Evolutionary conservation across 1,140 invertebrate species (phyloP).

Genomic region (Conopomorpha cramerella): DNA sequence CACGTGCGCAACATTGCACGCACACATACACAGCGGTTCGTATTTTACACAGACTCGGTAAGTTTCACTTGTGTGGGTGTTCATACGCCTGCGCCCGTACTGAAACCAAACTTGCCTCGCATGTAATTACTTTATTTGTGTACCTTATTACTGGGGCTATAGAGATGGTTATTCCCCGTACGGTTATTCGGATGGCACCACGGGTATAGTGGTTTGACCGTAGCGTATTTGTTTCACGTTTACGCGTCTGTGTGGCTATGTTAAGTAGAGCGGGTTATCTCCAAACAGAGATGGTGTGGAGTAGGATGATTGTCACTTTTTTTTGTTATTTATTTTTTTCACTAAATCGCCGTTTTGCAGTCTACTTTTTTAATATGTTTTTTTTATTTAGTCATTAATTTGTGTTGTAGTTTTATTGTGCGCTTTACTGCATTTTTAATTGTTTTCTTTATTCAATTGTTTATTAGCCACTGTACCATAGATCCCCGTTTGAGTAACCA

Average conservation of each 20-base stretch:
- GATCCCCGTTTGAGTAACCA: too few species aligned
- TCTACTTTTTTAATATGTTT: too few species aligned
- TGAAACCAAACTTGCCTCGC: constrained; percentile 12
- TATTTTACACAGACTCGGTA: neutral
- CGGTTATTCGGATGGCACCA: constrained; percentile 7
- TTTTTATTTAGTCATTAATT: too few species aligned
- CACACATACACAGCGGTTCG: constrained; percentile 25
- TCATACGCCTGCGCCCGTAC: constrained; percentile 22
- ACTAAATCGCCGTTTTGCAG: too few species aligned
- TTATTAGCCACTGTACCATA: too few species aligned
- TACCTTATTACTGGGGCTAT: constrained; percentile 1
- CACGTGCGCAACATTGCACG: constrained; percentile 16
- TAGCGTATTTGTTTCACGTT: constrained; percentile 59
- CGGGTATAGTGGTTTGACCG: constrained; percentile 37
- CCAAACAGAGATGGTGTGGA: constrained; percentile 49
- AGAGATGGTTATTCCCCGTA: too few species aligned
- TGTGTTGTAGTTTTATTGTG: too few species aligned
- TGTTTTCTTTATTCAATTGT: too few species aligned
- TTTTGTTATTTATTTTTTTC: too few species aligned
- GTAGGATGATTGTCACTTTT: constrained; percentile 23
- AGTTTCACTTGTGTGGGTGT: constrained; percentile 6
- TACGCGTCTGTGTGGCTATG: constrained; percentile 52
- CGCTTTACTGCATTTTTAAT: too few species aligned
- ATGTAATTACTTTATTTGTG: constrained; percentile 2
- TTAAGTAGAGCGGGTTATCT: constrained; percentile 61